phyloP scores from a whole-genome alignment of 2,797 vertebrate species.

The Mus spretus region DNA sequence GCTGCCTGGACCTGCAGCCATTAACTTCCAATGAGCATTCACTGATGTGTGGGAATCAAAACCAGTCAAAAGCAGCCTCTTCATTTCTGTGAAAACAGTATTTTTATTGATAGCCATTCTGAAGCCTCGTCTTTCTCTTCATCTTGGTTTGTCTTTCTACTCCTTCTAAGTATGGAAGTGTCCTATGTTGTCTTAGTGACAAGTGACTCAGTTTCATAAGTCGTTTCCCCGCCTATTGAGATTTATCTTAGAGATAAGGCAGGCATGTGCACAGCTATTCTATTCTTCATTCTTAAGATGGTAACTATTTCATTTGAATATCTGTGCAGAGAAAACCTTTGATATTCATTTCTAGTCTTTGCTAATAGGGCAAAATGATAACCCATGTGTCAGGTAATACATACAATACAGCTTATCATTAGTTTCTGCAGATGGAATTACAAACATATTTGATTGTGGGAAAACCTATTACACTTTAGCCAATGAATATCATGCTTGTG shows the following conservation, averaged over 20 bases:
- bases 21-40: neutral
- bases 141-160: slow-evolving; percentile 24
- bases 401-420: neutral
- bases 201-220: neutral
- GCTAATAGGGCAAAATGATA: slow-evolving; percentile 61
- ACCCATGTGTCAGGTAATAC: neutral
- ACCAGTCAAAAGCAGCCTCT: neutral
- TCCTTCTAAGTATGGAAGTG: slow-evolving; percentile 13
- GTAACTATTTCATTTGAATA: neutral
- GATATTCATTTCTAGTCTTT: slow-evolving; percentile 56
- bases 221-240: neutral
- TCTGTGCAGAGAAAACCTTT: neutral
- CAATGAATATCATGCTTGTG: neutral
- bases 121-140: neutral
- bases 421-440: slow-evolving; percentile 49
- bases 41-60: slow-evolving; percentile 47
- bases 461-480: neutral
- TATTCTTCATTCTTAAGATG: slow-evolving; percentile 59
- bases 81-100: slow-evolving; percentile 35
- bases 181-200: neutral
- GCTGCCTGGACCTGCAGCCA: neutral
- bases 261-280: neutral
- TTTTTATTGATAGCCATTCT: slow-evolving; percentile 38
- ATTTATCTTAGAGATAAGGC: neutral
- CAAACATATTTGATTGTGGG: neutral